Conservation (phyloP, 1,140 invertebrate species). For the Zaprionus lachaisei region DNA sequence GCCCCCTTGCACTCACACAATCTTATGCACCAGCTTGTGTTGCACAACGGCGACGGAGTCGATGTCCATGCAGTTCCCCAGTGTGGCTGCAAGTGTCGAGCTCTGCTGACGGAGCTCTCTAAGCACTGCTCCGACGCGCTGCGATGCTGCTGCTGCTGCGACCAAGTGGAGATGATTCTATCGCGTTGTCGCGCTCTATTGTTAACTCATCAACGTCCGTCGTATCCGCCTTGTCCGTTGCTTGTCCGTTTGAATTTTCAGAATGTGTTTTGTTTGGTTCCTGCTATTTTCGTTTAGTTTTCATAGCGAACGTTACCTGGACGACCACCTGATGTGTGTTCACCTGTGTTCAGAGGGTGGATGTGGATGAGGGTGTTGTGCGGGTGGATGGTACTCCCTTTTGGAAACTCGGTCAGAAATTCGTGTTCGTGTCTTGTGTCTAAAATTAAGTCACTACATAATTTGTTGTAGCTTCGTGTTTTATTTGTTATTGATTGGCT, state of each 20-base stretch:
- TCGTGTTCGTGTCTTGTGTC: constrained; percentile 63
- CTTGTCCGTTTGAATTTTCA: constrained; percentile 64
- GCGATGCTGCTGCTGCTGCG: constrained; percentile 12
- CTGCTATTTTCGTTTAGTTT: constrained; percentile 78
- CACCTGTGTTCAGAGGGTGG: constrained; percentile 50
- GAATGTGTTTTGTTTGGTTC: constrained; percentile 51
- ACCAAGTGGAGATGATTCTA: constrained; percentile 37
- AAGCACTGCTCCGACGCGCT: background rate
- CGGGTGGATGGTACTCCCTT: constrained; percentile 16
- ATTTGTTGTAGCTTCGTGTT: constrained; percentile 53
- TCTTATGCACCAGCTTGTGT: constrained; percentile 80
- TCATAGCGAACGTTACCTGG: constrained; percentile 76
- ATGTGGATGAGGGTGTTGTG: too few relatives aligned
- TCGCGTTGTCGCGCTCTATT: constrained; percentile 33
- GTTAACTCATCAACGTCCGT: constrained; percentile 51
- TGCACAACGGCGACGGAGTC: constrained; percentile 83
- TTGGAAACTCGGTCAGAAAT: constrained; percentile 71
- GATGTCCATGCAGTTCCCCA: constrained; percentile 84
- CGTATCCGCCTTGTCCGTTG: constrained; percentile 53
- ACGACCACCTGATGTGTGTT: constrained; percentile 64
- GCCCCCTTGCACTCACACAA: constrained; percentile 68
- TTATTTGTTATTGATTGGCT: constrained; percentile 68
- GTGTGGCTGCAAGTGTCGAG: constrained; percentile 66
- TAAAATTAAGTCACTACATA: constrained; percentile 71
- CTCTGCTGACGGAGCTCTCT: constrained; percentile 40